These are phyloP conservation scores for Apocrypta bakeri DNA, from an alignment of 1,140 invertebrate genomes.

Conservation along the genomic window DNA sequence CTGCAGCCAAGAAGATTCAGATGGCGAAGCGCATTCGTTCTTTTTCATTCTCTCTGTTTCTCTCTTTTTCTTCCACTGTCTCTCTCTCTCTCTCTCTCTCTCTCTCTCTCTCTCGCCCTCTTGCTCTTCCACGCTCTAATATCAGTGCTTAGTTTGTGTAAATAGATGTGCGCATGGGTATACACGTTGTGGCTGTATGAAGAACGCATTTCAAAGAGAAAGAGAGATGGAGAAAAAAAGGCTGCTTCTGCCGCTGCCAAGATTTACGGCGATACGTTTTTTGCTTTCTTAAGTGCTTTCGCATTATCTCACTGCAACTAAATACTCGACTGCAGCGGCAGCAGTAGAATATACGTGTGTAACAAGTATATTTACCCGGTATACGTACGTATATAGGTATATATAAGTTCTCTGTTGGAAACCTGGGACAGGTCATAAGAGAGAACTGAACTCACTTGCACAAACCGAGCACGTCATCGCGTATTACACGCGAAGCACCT, in stretches of 20 bases:
- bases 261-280: constrained; percentile 63
- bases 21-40: constrained; percentile 39
- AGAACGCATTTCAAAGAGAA: neutral
- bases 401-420: neutral
- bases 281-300: constrained; percentile 61
- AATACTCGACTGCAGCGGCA: constrained; percentile 51
- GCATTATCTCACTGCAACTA: constrained; percentile 63
- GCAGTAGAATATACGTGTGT: constrained; percentile 24
- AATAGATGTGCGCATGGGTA: constrained; percentile 1
- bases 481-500: constrained; percentile 48
- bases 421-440: too few relatives aligned
- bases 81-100: constrained; percentile 24
- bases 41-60: constrained; percentile 13
- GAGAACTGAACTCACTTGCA: constrained; percentile 33
- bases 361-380: constrained; percentile 47
- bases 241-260: constrained; percentile 45
- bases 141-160: constrained; percentile 33
- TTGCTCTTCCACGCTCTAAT: constrained; percentile 38
- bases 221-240: constrained; percentile 11
- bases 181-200: neutral
- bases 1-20: constrained; percentile 69
- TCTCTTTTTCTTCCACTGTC: too few relatives aligned
- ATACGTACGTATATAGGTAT: neutral
- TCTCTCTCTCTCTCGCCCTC: constrained; percentile 17
- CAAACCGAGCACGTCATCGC: constrained; percentile 46